Percentiles rank a stretch among this genome's conserved stretches.
These are phyloP conservation scores for Apantesis nais DNA, from an alignment of 2,888 invertebrate species.

Conservation along the genomic window DNA sequence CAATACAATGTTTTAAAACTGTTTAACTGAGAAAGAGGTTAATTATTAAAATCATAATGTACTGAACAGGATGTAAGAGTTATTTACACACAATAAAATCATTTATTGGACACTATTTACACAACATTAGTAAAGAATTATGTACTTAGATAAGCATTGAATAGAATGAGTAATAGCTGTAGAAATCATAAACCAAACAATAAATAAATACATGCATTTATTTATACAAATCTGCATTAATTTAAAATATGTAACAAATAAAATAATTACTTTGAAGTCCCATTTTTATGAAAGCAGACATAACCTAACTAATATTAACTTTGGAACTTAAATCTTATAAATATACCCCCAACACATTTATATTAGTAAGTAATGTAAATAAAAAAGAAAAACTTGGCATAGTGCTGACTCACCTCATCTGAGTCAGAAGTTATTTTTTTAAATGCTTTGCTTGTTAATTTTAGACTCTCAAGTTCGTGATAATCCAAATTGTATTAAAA, in stretches of 20 bases:
- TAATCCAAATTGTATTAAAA: conserved; percentile 13
- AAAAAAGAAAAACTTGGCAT: neutral
- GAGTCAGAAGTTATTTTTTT: conserved; percentile 4
- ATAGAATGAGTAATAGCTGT: neutral
- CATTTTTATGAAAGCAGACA: neutral
- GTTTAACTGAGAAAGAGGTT: neutral
- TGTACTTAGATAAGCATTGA: neutral
- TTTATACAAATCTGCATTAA: neutral
- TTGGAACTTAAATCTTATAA: neutral
- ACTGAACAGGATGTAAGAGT: neutral
- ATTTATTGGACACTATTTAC: neutral
- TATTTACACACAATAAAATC: too few relatives aligned
- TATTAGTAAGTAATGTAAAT: neutral
- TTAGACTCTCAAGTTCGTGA: conserved; percentile 18
- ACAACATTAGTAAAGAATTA: neutral
- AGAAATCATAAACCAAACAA: neutral
- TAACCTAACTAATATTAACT: neutral
- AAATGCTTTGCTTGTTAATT: conserved; percentile 7
- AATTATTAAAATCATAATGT: neutral
- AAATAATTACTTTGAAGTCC: neutral
- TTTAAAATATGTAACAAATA: neutral
- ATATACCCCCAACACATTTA: neutral
- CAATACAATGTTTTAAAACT: neutral
- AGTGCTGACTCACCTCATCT: conserved; percentile 10
- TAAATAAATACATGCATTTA: neutral